phyloP scores from a whole-genome alignment of 2,113 vertebrate genomes.

The Crotophaga sulcirostris region DNA sequence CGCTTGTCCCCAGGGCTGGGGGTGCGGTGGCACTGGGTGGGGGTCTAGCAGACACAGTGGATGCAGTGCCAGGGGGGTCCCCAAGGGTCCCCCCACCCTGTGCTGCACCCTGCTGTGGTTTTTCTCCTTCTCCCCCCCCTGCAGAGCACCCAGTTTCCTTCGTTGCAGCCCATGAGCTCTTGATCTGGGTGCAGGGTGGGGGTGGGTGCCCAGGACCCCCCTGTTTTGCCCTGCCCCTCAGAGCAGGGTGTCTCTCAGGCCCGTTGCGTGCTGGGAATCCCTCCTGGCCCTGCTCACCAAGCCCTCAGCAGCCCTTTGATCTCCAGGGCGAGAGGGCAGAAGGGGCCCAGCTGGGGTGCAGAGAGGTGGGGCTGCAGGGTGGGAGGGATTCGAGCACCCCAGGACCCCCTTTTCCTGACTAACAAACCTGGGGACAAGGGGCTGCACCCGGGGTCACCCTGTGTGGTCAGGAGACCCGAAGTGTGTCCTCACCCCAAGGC shows the following conservation, averaged over 20 bases:
- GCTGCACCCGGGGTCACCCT: not conserved
- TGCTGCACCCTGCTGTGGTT: not conserved
- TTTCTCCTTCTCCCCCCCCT: not conserved
- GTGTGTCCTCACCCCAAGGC: not conserved
- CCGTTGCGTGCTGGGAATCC: not conserved
- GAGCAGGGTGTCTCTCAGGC: not conserved
- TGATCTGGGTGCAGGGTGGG: not conserved
- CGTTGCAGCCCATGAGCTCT: not conserved
- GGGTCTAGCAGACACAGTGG: not conserved
- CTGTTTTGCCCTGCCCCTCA: not conserved
- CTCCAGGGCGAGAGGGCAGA: not conserved
- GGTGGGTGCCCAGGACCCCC: too few species aligned
- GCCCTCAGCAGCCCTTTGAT: not conserved
- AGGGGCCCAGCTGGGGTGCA: not conserved
- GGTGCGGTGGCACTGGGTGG: not conserved
- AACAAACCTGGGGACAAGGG: not conserved
- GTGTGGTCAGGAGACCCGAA: rapidly evolving
- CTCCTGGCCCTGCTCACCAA: not conserved
- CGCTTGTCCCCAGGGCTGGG: not conserved
- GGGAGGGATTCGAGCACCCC: not conserved
- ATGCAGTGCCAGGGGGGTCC: not conserved
- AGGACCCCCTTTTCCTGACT: not conserved
- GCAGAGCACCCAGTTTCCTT: not conserved
- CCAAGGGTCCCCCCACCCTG: not conserved
- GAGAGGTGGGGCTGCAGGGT: not conserved